These are phyloP conservation scores for Aricia artaxerxes DNA, from an alignment of 2,888 invertebrate species.

Conservation along the genomic window DNA sequence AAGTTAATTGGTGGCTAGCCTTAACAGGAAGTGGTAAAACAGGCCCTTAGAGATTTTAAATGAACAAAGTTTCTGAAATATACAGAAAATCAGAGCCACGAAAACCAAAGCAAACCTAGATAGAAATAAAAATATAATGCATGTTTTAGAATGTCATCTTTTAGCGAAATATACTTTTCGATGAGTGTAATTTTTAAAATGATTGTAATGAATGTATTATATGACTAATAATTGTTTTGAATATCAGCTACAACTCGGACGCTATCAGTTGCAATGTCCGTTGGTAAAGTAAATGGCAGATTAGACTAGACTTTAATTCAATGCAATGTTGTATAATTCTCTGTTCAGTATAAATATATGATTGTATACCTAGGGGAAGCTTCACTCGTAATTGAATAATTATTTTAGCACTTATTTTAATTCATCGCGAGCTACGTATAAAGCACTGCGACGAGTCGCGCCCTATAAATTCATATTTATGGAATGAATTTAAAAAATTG, in stretches of 20 bases:
- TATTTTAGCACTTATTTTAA: not conserved
- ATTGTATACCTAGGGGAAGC: not conserved
- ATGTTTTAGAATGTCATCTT: not conserved
- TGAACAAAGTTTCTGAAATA: too few species aligned
- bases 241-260: not conserved
- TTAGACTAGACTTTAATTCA: conserved; percentile 20
- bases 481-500: conserved; percentile 12
- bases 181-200: not conserved
- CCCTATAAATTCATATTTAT: conserved; percentile 16
- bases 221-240: not conserved
- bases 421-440: not conserved
- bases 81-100: too few species aligned
- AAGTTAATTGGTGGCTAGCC: too few species aligned
- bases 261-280: conserved; percentile 2
- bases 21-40: too few species aligned
- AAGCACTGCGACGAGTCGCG: not conserved
- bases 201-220: not conserved
- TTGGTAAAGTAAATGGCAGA: conserved; percentile 16
- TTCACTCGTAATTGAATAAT: not conserved
- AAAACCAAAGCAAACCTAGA: not conserved
- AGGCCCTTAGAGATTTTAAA: too few species aligned
- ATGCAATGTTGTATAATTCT: not conserved
- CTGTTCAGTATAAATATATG: conserved; percentile 1
- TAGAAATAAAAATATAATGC: not conserved
- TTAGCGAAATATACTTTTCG: not conserved